Evolutionary conservation across 1,140 invertebrate genomes (phyloP).

Genomic region (Heliconius congener): DNA sequence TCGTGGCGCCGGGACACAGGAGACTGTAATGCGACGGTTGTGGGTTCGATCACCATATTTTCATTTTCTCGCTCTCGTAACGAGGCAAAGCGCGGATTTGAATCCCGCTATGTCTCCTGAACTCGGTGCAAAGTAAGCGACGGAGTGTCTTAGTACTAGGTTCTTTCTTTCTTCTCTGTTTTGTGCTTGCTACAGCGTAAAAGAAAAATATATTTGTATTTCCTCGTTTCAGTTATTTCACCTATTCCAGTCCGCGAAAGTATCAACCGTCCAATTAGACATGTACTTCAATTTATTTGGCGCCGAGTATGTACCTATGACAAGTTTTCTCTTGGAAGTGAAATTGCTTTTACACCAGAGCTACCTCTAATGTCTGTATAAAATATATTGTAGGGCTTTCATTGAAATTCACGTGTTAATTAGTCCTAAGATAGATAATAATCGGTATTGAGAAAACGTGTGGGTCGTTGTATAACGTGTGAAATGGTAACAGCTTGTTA

Average conservation of each 20-base stretch:
- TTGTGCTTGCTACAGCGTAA: no score
- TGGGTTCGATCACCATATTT: no score
- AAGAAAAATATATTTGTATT: no score
- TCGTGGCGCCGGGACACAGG: no score
- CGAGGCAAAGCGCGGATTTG: no score
- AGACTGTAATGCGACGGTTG: no score
- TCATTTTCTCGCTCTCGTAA: no score
- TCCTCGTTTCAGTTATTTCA: neutral
- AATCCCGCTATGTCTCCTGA: no score
- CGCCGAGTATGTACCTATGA: constrained; percentile 19
- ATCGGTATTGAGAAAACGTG: neutral
- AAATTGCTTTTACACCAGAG: constrained; percentile 31
- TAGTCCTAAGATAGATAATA: neutral
- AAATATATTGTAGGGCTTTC: neutral
- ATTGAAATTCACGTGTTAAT: constrained; percentile 19
- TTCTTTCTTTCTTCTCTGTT: no score
- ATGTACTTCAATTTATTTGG: constrained; percentile 39
- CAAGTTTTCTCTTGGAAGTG: constrained; percentile 33
- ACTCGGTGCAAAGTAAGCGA: no score
- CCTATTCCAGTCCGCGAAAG: constrained; percentile 30
- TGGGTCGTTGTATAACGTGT: neutral
- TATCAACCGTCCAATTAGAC: constrained; percentile 32
- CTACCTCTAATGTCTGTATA: neutral
- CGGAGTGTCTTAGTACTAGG: no score
- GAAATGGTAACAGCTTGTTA: neutral